Percentiles rank a stretch among this genome's conserved stretches.
Evolutionary conservation across 2,888 invertebrate genomes (phyloP).

Genomic region (Junonia oenone): DNA sequence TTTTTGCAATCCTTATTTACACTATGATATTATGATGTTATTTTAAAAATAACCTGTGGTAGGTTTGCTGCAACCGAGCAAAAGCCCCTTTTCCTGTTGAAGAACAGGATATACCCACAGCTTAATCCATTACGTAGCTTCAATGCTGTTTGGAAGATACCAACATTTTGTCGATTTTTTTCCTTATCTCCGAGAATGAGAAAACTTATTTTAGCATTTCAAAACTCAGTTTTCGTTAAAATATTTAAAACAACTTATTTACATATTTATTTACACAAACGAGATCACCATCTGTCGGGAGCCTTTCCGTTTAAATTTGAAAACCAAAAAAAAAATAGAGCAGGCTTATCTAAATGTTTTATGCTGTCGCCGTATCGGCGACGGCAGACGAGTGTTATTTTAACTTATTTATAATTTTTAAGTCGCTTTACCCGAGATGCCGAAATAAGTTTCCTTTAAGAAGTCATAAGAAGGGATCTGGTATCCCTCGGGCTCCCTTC

Average conservation of each 20-base stretch:
- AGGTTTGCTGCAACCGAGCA: too few species aligned
- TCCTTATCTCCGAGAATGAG: too few species aligned
- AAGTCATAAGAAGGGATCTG: constrained; percentile 35
- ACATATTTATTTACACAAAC: not conserved
- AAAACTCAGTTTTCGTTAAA: not conserved
- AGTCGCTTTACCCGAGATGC: constrained; percentile 12
- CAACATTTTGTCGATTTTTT: too few species aligned
- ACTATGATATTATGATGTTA: too few species aligned
- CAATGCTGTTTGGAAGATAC: too few species aligned
- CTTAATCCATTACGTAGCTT: too few species aligned
- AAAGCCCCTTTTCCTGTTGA: not conserved
- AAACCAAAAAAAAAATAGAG: not conserved
- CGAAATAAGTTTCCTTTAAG: constrained; percentile 22
- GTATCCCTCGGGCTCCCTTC: constrained; percentile 44
- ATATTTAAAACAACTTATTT: not conserved
- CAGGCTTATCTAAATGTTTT: constrained; percentile 1
- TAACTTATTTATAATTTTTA: constrained; percentile 22
- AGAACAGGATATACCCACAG: not conserved
- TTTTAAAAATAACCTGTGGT: too few species aligned
- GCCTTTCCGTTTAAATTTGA: not conserved
- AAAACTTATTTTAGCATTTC: not conserved
- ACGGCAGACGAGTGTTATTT: constrained; percentile 1
- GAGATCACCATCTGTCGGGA: not conserved
- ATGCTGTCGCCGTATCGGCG: not conserved
- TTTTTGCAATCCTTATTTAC: too few species aligned